Conservation (phyloP, 2,113 vertebrate species). For the Proteles cristata region DNA sequence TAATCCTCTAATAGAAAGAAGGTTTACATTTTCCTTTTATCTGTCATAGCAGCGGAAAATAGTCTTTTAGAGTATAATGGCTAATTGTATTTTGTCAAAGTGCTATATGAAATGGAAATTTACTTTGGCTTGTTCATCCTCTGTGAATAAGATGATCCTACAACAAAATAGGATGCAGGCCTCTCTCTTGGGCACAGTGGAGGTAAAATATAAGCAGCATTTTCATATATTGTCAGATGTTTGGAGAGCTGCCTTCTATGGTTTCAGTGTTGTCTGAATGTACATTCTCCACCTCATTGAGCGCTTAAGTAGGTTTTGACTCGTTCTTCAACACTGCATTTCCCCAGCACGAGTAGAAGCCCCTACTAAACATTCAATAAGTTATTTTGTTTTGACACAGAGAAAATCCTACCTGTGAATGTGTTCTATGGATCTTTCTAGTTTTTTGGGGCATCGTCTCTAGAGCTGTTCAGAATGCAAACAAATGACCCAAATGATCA, state of each 20-base stretch:
- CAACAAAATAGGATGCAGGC: constrained; percentile 41
- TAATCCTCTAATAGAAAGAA: constrained; percentile 39
- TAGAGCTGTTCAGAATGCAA: constrained; percentile 51
- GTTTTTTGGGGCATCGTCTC: background rate
- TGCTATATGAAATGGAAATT: constrained; percentile 52
- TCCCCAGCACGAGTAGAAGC: background rate
- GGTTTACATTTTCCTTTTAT: constrained; percentile 57
- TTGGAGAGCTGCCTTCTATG: constrained; percentile 39
- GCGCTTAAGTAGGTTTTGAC: constrained; percentile 43
- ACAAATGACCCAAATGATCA: constrained; percentile 51
- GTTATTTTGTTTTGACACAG: constrained; percentile 44
- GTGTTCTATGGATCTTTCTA: background rate
- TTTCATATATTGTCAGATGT: constrained; percentile 35
- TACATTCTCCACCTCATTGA: constrained; percentile 23
- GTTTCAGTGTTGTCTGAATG: constrained; percentile 51
- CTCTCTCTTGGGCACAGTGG: constrained; percentile 21
- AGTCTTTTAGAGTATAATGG: constrained; percentile 54
- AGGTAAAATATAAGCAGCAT: constrained; percentile 43
- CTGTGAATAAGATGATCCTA: constrained; percentile 54
- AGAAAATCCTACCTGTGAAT: background rate
- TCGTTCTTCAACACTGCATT: background rate
- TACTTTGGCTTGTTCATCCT: constrained; percentile 52
- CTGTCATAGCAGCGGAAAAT: constrained; percentile 43
- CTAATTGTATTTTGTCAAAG: constrained; percentile 32
- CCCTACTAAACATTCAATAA: background rate